Percentiles rank a stretch among this genome's conserved stretches.
phyloP scores from a whole-genome alignment of 2,797 vertebrate genomes.

The Esox lucius region DNA sequence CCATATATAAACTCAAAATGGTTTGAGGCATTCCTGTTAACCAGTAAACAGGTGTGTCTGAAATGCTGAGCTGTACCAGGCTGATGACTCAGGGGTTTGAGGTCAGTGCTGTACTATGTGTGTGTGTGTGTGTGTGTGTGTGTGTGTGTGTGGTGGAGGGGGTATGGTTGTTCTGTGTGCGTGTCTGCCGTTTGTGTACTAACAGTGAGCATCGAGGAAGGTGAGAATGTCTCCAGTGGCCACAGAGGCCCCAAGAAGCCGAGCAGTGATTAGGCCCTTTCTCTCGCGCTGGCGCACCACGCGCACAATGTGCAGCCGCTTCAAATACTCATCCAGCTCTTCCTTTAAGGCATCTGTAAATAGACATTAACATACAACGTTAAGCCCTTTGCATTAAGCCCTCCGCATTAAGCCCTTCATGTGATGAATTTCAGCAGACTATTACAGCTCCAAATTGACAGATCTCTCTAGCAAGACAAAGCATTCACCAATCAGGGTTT shows the following conservation, averaged over 20 bases:
- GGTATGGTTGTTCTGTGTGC: neutral
- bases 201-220: slow-evolving; percentile 97
- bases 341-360: slow-evolving; percentile 85
- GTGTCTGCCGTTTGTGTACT: slow-evolving; percentile 65
- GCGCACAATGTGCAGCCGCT: slow-evolving; percentile 86
- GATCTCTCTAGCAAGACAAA: too few species aligned
- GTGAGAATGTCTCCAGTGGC: slow-evolving; percentile 94
- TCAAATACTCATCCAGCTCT: slow-evolving; percentile 89
- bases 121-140: neutral
- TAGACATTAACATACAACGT: neutral
- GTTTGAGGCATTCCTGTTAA: too few species aligned
- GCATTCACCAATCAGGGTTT: too few species aligned
- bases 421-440: too few species aligned
- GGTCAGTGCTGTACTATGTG: neutral
- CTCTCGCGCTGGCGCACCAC: slow-evolving; percentile 91
- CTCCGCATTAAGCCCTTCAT: too few species aligned
- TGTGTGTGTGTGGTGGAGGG: neutral
- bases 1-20: neutral
- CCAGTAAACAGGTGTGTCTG: slow-evolving; percentile 25
- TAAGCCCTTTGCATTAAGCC: neutral
- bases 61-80: neutral
- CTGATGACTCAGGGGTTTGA: slow-evolving; percentile 22
- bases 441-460: too few species aligned
- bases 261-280: slow-evolving; percentile 94
- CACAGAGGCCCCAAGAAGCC: slow-evolving; percentile 89